Evolutionary conservation across 2,797 vertebrate species (phyloP).

Genomic region (Coranthus polyacanthus): DNA sequence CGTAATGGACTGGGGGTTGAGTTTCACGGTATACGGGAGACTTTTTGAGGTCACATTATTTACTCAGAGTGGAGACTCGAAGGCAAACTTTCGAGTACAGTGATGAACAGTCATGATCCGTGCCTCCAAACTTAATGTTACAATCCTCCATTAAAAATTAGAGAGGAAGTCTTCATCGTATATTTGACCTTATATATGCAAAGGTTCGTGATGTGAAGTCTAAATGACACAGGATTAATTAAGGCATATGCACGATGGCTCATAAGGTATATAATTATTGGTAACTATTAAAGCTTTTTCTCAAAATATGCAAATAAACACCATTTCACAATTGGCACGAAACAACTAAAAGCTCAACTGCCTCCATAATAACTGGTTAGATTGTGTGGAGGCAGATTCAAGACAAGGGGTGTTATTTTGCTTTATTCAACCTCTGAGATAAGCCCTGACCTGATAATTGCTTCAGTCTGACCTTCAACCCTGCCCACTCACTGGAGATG

Average conservation of each 20-base stretch:
- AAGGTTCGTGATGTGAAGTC: background rate
- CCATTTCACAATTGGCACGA: background rate
- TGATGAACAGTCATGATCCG: background rate
- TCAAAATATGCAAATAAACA: background rate
- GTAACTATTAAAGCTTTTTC: background rate
- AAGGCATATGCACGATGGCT: too few relatives aligned
- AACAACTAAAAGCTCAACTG: background rate
- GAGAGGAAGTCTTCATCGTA: background rate
- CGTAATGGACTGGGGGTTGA: slow-evolving; percentile 23
- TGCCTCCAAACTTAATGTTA: background rate
- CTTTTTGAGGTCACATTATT: slow-evolving; percentile 6
- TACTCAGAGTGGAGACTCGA: background rate
- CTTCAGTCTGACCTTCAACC: background rate
- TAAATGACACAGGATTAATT: background rate
- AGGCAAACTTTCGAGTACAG: background rate
- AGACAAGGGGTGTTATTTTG: background rate
- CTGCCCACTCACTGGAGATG: background rate
- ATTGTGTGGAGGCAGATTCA: background rate
- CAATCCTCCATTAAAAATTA: too few relatives aligned
- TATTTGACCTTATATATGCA: background rate
- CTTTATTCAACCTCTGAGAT: background rate
- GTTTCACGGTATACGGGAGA: background rate
- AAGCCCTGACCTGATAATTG: background rate
- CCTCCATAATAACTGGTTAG: background rate
- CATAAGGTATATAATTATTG: background rate